phyloP scores from a whole-genome alignment of 2,113 vertebrate genomes.

The Sminthopsis crassicaudata region DNA sequence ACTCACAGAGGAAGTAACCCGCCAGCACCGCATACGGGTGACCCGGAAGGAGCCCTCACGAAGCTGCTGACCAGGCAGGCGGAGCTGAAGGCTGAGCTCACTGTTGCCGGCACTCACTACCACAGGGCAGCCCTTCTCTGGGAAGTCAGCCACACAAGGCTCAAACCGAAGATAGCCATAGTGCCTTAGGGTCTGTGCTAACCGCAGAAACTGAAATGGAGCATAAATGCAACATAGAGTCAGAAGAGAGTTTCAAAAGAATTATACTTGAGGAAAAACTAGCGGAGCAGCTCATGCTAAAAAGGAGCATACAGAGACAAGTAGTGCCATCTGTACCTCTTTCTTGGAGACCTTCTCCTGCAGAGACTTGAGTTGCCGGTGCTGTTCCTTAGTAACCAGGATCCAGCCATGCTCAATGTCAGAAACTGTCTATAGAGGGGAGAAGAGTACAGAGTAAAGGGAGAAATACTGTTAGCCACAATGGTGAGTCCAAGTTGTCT shows the following conservation, averaged over 20 bases:
- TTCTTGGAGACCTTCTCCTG: conserved; percentile 99
- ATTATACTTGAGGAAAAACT: background rate
- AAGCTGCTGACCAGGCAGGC: conserved; percentile 94
- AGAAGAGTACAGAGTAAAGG: background rate
- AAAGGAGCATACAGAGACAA: too few relatives aligned
- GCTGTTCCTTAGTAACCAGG: conserved; percentile 97
- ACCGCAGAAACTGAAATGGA: conserved; percentile 91
- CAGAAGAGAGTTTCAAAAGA: background rate
- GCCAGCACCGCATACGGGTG: conserved; percentile 98
- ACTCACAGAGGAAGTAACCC: conserved; percentile 98
- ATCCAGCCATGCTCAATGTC: conserved; percentile 98
- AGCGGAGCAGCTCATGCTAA: background rate
- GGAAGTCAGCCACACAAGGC: conserved; percentile 97
- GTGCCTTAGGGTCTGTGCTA: conserved; percentile 97
- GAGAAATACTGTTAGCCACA: conserved; percentile 22
- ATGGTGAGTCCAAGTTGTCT: background rate
- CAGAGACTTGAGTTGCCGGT: conserved; percentile 96
- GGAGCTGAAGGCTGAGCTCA: conserved; percentile 98
- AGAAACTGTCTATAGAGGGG: conserved; percentile 89
- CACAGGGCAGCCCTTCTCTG: conserved; percentile 96
- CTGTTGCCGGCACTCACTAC: conserved; percentile 97
- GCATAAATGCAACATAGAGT: background rate
- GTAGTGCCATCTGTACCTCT: conserved; percentile 85
- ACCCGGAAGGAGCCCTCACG: conserved; percentile 99
- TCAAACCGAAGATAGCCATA: conserved; percentile 98